A percentile compares a stretch with the other conserved stretches of the same genome.
Conservation (phyloP, 2,888 invertebrate species). For the Sepioteuthis lessoniana region DNA sequence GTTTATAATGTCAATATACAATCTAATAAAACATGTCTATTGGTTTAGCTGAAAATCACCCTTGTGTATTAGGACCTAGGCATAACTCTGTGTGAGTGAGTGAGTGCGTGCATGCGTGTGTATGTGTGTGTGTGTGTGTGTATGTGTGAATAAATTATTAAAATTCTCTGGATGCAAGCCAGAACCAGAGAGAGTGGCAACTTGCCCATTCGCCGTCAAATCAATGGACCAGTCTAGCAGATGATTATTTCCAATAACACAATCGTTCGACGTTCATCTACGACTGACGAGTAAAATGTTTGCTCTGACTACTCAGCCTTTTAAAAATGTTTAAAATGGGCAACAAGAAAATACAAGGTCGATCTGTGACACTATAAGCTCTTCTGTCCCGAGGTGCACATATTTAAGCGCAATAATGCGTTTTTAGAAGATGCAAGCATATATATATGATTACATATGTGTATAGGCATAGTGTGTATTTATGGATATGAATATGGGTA, state of each 20-base stretch:
- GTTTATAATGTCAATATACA: background rate
- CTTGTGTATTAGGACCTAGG: constrained; percentile 5
- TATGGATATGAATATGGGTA: background rate
- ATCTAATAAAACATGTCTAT: background rate
- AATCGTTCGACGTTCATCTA: background rate
- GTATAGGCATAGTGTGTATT: background rate
- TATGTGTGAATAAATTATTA: background rate
- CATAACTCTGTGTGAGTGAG: background rate
- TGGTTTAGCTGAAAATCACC: background rate
- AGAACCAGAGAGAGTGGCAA: background rate
- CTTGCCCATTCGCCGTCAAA: background rate
- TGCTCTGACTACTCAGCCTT: background rate
- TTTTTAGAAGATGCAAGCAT: background rate
- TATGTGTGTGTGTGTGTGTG: background rate
- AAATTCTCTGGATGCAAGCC: background rate
- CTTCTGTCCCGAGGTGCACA: background rate
- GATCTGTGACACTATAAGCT: too few species aligned
- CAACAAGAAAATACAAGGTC: background rate
- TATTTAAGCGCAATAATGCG: background rate
- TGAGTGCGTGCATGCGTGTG: too few species aligned
- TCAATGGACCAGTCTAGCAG: background rate
- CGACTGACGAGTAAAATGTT: background rate
- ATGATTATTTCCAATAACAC: background rate
- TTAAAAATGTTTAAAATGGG: background rate
- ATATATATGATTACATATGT: background rate